Evolutionary conservation across 2,888 invertebrate species (phyloP).

Genomic region (Eumerus sabulonum): DNA sequence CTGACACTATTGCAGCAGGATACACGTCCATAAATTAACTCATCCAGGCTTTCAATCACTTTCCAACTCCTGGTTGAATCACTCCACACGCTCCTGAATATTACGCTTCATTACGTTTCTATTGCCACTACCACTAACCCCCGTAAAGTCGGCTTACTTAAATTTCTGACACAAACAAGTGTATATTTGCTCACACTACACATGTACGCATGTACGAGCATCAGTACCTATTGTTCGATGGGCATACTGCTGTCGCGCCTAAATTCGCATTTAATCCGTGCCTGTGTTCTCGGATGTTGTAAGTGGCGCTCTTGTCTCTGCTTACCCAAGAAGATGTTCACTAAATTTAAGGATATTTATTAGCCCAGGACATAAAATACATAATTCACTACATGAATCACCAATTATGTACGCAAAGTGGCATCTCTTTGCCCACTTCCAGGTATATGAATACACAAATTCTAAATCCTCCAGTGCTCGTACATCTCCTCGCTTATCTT

Average conservation of each 20-base stretch:
- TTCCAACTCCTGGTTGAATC: background rate
- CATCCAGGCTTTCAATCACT: too few species aligned
- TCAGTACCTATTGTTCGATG: background rate
- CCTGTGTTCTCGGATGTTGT: slow-evolving; percentile 56
- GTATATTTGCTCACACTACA: slow-evolving; percentile 10
- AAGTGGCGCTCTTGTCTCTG: slow-evolving; percentile 59
- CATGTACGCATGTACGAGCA: background rate
- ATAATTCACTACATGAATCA: slow-evolving; percentile 66
- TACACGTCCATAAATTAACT: too few species aligned
- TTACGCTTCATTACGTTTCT: too few species aligned
- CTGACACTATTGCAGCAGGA: too few species aligned
- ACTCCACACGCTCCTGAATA: too few species aligned
- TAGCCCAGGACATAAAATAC: slow-evolving; percentile 61
- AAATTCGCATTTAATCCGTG: slow-evolving; percentile 51
- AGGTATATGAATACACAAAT: slow-evolving; percentile 11
- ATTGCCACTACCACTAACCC: too few species aligned
- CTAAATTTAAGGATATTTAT: slow-evolving; percentile 66
- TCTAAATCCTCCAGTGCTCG: slow-evolving; percentile 4
- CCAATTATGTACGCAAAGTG: slow-evolving; percentile 67
- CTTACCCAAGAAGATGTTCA: slow-evolving; percentile 44
- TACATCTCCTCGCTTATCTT: slow-evolving; percentile 12
- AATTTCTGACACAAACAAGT: slow-evolving; percentile 51
- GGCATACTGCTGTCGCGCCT: slow-evolving; percentile 1
- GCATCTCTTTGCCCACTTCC: slow-evolving; percentile 52
- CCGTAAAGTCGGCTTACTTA: slow-evolving; percentile 16